Conservation (phyloP, 2,797 vertebrate species). For the Gymnodraco acuticeps region DNA sequence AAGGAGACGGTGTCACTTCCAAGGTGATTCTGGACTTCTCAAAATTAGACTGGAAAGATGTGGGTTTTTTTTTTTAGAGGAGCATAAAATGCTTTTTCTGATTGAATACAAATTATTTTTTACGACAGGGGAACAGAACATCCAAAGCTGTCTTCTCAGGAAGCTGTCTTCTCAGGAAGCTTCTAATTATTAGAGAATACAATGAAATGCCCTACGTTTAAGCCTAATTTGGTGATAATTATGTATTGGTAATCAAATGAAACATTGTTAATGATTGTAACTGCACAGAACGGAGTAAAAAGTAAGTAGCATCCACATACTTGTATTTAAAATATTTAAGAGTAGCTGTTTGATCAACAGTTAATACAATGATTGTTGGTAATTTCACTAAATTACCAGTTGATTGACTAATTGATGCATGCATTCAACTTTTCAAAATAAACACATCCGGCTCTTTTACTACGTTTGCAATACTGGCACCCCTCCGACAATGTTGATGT, state of each 20-base stretch:
- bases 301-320: background rate
- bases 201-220: background rate
- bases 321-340: background rate
- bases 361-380: background rate
- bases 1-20: background rate
- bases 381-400: constrained; percentile 1
- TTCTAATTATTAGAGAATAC: background rate
- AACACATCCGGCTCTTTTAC: background rate
- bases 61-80: background rate
- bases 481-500: background rate
- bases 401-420: constrained; percentile 19
- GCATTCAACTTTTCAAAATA: background rate
- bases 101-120: no score
- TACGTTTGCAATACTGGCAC: background rate
- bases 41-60: background rate
- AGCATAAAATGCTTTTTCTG: background rate
- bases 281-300: background rate
- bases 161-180: background rate
- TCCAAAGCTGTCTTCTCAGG: background rate
- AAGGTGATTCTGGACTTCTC: background rate
- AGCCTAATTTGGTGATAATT: background rate
- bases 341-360: constrained; percentile 5
- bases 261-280: background rate
- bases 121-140: background rate
- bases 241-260: background rate